Evolutionary conservation across 2,888 invertebrate species (phyloP).

Genomic region (Macrophya annulata): DNA sequence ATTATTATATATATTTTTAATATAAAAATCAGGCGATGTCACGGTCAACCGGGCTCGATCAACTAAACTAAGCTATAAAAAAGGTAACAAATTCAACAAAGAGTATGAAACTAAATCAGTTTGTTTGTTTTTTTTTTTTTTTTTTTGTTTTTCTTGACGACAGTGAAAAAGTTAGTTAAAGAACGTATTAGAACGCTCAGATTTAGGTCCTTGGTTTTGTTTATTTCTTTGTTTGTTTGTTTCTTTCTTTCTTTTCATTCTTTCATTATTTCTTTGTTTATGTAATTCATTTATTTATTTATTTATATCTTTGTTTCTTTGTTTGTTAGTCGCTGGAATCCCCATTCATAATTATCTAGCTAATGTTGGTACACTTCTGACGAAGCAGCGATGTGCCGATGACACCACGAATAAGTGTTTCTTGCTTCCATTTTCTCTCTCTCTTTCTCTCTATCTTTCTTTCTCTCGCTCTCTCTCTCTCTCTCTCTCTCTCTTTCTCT

Average conservation of each 20-base stretch:
- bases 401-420: slow-evolving; percentile 68
- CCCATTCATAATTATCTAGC: slow-evolving; percentile 66
- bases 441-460: slow-evolving; percentile 61
- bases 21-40: slow-evolving; percentile 72
- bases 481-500: slow-evolving; percentile 62
- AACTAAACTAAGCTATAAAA: slow-evolving; percentile 77
- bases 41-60: slow-evolving; percentile 74
- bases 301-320: slow-evolving; percentile 68
- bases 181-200: slow-evolving; percentile 73
- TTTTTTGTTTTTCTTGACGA: slow-evolving; percentile 69
- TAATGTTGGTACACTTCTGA: slow-evolving; percentile 72
- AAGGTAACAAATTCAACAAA: slow-evolving; percentile 78
- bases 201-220: slow-evolving; percentile 76
- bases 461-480: slow-evolving; percentile 60
- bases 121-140: slow-evolving; percentile 55
- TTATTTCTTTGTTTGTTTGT: slow-evolving; percentile 64
- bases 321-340: slow-evolving; percentile 67
- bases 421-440: slow-evolving; percentile 61
- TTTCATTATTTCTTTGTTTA: slow-evolving; percentile 58
- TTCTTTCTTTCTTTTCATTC: not conserved
- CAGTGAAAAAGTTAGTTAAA: slow-evolving; percentile 75
- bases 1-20: slow-evolving; percentile 67
- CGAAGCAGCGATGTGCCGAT: slow-evolving; percentile 65
- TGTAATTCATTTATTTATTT: not conserved
- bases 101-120: slow-evolving; percentile 75